Conservation (phyloP, 2,797 vertebrate species). For the Gymnothorax javanicus region DNA sequence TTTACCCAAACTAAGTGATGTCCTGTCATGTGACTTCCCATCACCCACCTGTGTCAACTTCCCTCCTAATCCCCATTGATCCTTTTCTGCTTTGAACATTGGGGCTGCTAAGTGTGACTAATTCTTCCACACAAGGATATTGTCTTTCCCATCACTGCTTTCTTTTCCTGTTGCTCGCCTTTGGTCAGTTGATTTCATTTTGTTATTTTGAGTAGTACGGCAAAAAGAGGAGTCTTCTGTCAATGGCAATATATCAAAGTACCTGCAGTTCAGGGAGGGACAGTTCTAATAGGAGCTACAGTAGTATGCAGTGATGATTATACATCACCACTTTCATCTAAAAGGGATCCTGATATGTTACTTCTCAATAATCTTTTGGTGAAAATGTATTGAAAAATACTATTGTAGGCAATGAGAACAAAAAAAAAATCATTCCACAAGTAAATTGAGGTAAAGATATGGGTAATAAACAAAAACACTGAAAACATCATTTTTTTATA, state of each 20-base stretch:
- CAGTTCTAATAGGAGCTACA: not conserved
- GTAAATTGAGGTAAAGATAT: too few relatives aligned
- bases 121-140: constrained; percentile 80
- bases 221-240: constrained; percentile 26
- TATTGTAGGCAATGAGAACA: too few relatives aligned
- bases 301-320: too few relatives aligned
- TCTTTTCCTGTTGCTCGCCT: constrained; percentile 66
- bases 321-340: too few relatives aligned
- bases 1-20: constrained; percentile 74
- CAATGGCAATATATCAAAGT: constrained; percentile 51
- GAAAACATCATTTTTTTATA: too few relatives aligned
- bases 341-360: too few relatives aligned
- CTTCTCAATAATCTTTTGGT: too few relatives aligned
- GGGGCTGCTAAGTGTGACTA: constrained; percentile 81
- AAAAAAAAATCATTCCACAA: too few relatives aligned
- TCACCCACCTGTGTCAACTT: constrained; percentile 78
- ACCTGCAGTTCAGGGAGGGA: not conserved
- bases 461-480: too few relatives aligned
- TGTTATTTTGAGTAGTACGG: constrained; percentile 24
- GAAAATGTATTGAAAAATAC: too few relatives aligned
- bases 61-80: constrained; percentile 69
- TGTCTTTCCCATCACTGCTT: constrained; percentile 71
- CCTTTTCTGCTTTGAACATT: constrained; percentile 71
- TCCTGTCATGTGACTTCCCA: constrained; percentile 75
- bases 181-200: constrained; percentile 72